Evolutionary conservation across 2,888 invertebrate species (phyloP), one percentile per base, ranked within the genome.

Genomic region (Hypena proboscidalis): DNA sequence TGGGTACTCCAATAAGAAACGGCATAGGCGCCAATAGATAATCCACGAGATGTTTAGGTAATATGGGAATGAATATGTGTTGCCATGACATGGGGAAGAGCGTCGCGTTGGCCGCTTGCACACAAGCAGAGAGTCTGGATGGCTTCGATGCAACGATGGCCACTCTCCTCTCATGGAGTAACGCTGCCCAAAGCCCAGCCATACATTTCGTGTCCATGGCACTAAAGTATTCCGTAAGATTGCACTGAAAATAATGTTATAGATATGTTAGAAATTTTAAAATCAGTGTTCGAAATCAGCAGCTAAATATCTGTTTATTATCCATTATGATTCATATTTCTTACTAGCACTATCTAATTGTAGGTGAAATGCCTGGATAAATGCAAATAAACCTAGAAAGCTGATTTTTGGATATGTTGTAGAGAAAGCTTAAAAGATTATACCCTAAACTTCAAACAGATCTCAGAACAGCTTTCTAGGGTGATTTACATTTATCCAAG

Each of bases 51-150:
- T 96, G 94, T 80, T 94, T 93, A 11, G 99, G 98, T 71, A 99
- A 89, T 63, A 99, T 96, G 36, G 99, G 99, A 85, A 99, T 98
- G 83, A 97, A 99, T 75, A 99, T 97, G 74, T 99, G 98, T 86
- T 99, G 99, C 99, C 99, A 99, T 62, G 96, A 95, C 98, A 99
- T 98, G 0, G 99, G 99, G 85, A 98, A 99, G 25, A 99, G 94
- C 30, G 99, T 94, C 50, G 97, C 95, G 79, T 98, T 97, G 9
- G 98, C 97, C 7, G 98, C 98, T 83, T 98, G 98, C 14, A 97
- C 96, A 73, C 97, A 97, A 0, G 99, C 97, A 33, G 98, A 98
- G 32, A 99, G 90, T 46, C 97, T 93, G 57, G 97, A 97, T 53
- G 99, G 92, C 74, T 96, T 96, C 53, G 95, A 94, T 0, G 99